Evolutionary conservation across 2,797 vertebrate genomes (phyloP).

Genomic region (Cyclopterus lumpus): DNA sequence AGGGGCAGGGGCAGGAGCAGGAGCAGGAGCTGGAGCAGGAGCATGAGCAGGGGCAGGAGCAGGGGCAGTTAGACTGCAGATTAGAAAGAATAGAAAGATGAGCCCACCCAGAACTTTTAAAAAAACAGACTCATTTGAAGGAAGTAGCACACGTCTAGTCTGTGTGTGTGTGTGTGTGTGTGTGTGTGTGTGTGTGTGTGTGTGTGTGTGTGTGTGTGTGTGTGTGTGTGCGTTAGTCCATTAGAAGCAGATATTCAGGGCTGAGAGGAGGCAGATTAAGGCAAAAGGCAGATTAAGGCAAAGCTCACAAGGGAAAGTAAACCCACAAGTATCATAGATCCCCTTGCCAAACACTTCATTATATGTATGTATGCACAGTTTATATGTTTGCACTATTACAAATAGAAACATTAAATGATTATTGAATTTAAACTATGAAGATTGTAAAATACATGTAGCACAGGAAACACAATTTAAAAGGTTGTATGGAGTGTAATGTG

Average conservation of each 20-base stretch:
- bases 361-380: not conserved
- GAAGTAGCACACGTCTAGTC: conserved; percentile 14
- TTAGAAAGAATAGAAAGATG: conserved; percentile 54
- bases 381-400: not conserved
- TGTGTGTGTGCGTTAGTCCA: conserved; percentile 8
- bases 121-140: conserved; percentile 38
- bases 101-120: conserved; percentile 62
- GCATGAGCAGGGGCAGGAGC: no score
- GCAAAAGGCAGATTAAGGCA: not conserved
- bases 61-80: no score
- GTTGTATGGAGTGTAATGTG: not conserved
- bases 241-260: conserved; percentile 25
- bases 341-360: not conserved
- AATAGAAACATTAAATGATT: not conserved
- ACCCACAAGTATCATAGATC: not conserved
- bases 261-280: conserved; percentile 2
- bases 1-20: no score
- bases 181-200: conserved; percentile 8
- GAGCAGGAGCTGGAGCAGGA: no score
- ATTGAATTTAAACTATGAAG: not conserved
- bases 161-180: conserved; percentile 19
- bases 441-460: not conserved
- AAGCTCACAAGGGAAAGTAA: not conserved
- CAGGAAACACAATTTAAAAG: not conserved
- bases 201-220: conserved; percentile 9